Percentiles rank a stretch among this genome's conserved stretches.
Evolutionary conservation across 2,797 vertebrate species (phyloP).

Genomic region (Sebastes nivosus): DNA sequence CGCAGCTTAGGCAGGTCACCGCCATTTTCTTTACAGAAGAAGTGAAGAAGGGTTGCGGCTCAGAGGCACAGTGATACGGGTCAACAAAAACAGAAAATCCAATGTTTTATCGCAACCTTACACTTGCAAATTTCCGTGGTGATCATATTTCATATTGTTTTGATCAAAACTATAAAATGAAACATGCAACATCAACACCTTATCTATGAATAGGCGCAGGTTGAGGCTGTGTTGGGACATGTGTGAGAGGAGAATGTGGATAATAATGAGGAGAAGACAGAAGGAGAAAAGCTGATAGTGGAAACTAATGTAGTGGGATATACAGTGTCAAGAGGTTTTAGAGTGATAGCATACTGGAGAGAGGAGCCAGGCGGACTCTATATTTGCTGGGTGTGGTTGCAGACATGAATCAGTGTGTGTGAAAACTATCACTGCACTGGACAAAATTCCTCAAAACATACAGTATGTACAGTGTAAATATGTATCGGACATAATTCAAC

Average conservation of each 20-base stretch:
- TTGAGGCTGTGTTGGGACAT: slow-evolving; percentile 3
- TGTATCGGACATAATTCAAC: slow-evolving; percentile 11
- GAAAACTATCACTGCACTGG: slow-evolving; percentile 73
- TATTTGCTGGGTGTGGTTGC: slow-evolving; percentile 70
- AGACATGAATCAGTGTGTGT: slow-evolving; percentile 67
- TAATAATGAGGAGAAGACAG: neutral
- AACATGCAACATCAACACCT: slow-evolving; percentile 9
- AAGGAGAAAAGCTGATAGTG: slow-evolving; percentile 2
- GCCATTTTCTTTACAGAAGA: neutral
- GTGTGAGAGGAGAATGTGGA: slow-evolving; percentile 13
- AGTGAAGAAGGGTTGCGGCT: neutral
- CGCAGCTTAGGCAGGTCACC: neutral
- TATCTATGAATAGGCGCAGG: neutral
- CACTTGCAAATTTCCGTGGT: neutral
- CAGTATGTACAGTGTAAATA: slow-evolving; percentile 47
- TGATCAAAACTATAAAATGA: neutral
- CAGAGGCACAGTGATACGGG: neutral
- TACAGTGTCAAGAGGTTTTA: slow-evolving; percentile 22
- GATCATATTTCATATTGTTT: slow-evolving; percentile 4
- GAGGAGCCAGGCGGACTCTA: slow-evolving; percentile 41
- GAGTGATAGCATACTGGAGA: slow-evolving; percentile 40
- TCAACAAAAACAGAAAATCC: neutral
- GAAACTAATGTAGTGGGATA: slow-evolving; percentile 4
- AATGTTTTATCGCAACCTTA: neutral
- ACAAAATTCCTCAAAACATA: slow-evolving; percentile 69